Percentiles rank a stretch among this genome's conserved stretches.
Conservation (phyloP, 2,888 invertebrate genomes). For the Melieria crassipennis region DNA sequence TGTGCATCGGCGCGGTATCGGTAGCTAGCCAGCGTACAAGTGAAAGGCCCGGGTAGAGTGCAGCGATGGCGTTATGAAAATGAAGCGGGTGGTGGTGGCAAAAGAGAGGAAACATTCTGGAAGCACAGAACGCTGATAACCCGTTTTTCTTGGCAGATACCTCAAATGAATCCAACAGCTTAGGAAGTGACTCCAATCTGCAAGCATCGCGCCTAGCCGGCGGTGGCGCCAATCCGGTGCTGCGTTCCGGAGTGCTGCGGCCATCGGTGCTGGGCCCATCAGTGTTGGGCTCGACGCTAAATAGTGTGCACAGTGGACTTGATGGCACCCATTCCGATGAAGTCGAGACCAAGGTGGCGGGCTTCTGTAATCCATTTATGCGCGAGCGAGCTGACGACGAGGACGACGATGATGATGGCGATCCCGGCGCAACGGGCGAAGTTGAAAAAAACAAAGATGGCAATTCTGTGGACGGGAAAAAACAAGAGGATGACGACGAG, state of each 20-base stretch:
- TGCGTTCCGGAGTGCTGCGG: constrained; percentile 57
- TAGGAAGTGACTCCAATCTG: constrained; percentile 54
- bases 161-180: constrained; percentile 61
- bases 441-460: constrained; percentile 47
- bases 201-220: constrained; percentile 57
- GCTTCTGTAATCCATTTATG: constrained; percentile 58
- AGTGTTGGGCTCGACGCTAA: constrained; percentile 49
- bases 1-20: not conserved
- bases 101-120: constrained; percentile 25
- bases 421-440: constrained; percentile 35
- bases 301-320: constrained; percentile 31
- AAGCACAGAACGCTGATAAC: constrained; percentile 25
- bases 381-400: constrained; percentile 55
- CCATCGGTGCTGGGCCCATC: constrained; percentile 59
- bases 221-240: constrained; percentile 43
- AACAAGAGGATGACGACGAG: constrained; percentile 46
- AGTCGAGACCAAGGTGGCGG: constrained; percentile 42
- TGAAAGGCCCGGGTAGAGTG: not conserved
- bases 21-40: not conserved
- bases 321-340: constrained; percentile 21
- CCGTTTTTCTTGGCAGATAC: constrained; percentile 51
- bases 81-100: not conserved
- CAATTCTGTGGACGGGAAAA: constrained; percentile 45
- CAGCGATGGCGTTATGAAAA: not conserved
- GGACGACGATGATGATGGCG: constrained; percentile 38